Base-by-base conservation (phyloP, 2,113 vertebrate genomes). In the Pteronura brasiliensis region DNA sequence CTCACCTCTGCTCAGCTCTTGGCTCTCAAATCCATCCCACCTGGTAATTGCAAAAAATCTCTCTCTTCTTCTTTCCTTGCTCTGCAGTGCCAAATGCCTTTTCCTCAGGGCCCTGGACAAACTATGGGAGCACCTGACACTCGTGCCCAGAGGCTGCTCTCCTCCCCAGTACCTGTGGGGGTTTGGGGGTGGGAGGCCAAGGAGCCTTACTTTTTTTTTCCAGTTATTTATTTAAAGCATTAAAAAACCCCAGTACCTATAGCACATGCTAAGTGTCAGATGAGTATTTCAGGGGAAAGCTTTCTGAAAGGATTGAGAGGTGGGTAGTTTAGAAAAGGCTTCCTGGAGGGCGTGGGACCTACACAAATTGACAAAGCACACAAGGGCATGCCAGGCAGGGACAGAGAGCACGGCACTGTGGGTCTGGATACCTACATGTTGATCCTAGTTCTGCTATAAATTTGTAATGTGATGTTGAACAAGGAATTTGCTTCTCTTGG, bases 21-120 rank as follows among this genome's bases (percentile, higher is more conserved):
- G 55, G 74, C 63, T 97, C 86, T 91, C 92, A 96, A 96, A 94
- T 71, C 59, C 82, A 95, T 85, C 44, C 85, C 92, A 93, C 89
- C 92, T 97, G 92, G 82, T 89, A 83, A 93, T 49, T 93, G 44
- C 67, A 67, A 74, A 95, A 95, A 18, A 47, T 67, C 84, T 97
- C 76, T 85, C 49, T 95, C 79, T 63, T 44, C 47, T 88, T 87
- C 63, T 79, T 80, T 81, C 52, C 77, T 94, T 86, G 39, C 71
- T 83, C 59, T 93, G 59, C 18, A 61, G 31, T 67, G 89, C 79
- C 86, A 96, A 93, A 96, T 95, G 65, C 31, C 79, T 83, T 95
- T 83, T 88, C n/a, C 42, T 90, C 1, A 0, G 57, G 86, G 65
- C 77, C 12, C 65, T 95, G 88, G 59, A 88, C 17, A 47, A 94